These are phyloP conservation scores for Bibio marci DNA, from an alignment of 2,888 invertebrate species.

Conservation along the genomic window DNA sequence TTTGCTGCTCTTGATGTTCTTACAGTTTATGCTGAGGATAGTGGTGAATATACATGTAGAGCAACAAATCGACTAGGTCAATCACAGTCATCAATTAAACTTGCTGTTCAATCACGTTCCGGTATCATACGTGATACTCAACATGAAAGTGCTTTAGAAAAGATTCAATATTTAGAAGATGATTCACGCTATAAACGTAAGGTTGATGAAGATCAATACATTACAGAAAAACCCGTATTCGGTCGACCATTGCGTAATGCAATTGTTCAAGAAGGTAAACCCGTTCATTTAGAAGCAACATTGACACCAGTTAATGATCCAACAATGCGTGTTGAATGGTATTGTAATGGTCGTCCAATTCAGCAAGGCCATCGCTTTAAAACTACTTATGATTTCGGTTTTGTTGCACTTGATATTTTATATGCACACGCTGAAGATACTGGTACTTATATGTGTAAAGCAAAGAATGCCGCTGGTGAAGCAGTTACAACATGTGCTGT, in stretches of 20 bases:
- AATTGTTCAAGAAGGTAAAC: conserved; percentile 68
- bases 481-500: conserved; percentile 86
- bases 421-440: conserved; percentile 95
- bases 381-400: conserved; percentile 94
- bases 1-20: conserved; percentile 91
- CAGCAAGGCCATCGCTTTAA: conserved; percentile 90
- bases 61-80: conserved; percentile 75
- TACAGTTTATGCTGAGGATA: conserved; percentile 85
- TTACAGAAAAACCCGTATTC: conserved; percentile 77
- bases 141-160: conserved; percentile 81
- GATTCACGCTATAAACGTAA: conserved; percentile 58
- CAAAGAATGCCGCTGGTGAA: conserved; percentile 87
- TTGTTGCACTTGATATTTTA: conserved; percentile 87
- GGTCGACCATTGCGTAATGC: conserved; percentile 76
- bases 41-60: conserved; percentile 78
- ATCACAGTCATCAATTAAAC: conserved; percentile 61
- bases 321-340: conserved; percentile 98
- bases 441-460: conserved; percentile 93
- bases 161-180: conserved; percentile 84
- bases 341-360: conserved; percentile 83
- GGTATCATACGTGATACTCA: conserved; percentile 79
- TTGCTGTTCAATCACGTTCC: conserved; percentile 66
- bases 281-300: conserved; percentile 85
- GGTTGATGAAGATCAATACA: conserved; percentile 51
- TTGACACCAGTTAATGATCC: conserved; percentile 95